phyloP scores from a whole-genome alignment of 1,140 invertebrate genomes.

The Gryon sp. region DNA sequence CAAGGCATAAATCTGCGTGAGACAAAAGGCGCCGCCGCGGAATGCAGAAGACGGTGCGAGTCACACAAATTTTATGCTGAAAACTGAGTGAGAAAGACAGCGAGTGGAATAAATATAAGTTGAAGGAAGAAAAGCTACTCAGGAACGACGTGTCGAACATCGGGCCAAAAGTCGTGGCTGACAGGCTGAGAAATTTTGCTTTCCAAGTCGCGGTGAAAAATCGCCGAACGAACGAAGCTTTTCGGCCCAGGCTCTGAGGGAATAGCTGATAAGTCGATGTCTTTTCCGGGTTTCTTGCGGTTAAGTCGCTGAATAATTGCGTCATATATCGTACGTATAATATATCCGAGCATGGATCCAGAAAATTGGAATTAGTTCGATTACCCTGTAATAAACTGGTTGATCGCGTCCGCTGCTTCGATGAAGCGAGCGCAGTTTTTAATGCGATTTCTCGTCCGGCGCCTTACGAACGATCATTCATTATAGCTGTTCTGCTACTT shows the following conservation, averaged over 20 bases:
- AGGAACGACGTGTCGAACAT: constrained; percentile 35
- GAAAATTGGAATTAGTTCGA: constrained; percentile 77
- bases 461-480: constrained; percentile 31
- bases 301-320: constrained; percentile 77
- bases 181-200: constrained; percentile 71
- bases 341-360: constrained; percentile 71
- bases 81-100: constrained; percentile 5
- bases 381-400: constrained; percentile 58
- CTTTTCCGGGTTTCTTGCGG: constrained; percentile 27
- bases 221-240: constrained; percentile 68
- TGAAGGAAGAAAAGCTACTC: constrained; percentile 61
- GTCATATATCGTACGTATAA: constrained; percentile 67
- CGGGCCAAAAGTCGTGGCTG: constrained; percentile 39
- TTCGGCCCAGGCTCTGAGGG: too few species aligned
- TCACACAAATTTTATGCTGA: too few species aligned
- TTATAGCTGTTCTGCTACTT: constrained; percentile 22
- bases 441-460: constrained; percentile 39
- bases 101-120: constrained; percentile 64
- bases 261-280: constrained; percentile 66
- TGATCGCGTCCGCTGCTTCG: constrained; percentile 24
- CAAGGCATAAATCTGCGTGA: constrained; percentile 50
- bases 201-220: constrained; percentile 72
- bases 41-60: not conserved
- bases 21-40: constrained; percentile 21
- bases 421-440: constrained; percentile 52